Base-by-base conservation (phyloP, 2,888 invertebrate species). In the Fragum whitleyi region DNA sequence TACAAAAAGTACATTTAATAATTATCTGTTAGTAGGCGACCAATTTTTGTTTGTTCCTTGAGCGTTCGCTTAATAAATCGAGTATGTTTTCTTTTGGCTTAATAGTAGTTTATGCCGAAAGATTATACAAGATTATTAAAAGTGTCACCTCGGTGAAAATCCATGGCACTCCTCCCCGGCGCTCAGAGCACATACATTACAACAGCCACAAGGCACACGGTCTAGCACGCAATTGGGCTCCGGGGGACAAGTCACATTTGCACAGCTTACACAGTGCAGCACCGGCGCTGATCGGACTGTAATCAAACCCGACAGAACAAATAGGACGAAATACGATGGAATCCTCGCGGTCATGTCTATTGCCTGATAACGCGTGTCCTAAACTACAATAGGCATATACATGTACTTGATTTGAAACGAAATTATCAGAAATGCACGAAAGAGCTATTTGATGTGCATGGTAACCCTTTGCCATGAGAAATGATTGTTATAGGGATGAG, bases 141-240 rank as follows among this genome's bases (percentile, higher is more conserved):
- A n/a, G n/a, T n/a, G n/a, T 36, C 67, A 78, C 78, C 78, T 73
- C 14, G 78, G 61, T 21, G 73, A n/a, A 67, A 74, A 78, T 19
- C 73, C 59, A 2, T 69, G 61, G 47, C 78, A 78, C 7, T n/a
- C 39, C 26, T 78, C 73, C 5, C 62, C 74, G 6, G n/a, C 53
- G 26, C 19, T 32, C 1, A 68, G 61, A 1, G 29, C 51, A 61
- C 78, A 78, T 1, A 42, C 57, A 28, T 39, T 65, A 69, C 78
- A 78, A 47, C 78, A 78, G 14, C 78, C 78, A 55, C 78, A 78
- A 51, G 78, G 78, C 21, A 73, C 28, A 42, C 57, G 73, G 36
- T 74, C 78, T 6, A 69, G 26, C 47, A 68, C 73, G 69, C 78
- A 78, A 5, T 19, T 14, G n/a, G 67, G 67, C 28, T 67, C 67